Percentiles rank a stretch among this genome's conserved stretches.
Evolutionary conservation across 2,888 invertebrate genomes (phyloP).

Genomic region (Eupithecia inturbata): DNA sequence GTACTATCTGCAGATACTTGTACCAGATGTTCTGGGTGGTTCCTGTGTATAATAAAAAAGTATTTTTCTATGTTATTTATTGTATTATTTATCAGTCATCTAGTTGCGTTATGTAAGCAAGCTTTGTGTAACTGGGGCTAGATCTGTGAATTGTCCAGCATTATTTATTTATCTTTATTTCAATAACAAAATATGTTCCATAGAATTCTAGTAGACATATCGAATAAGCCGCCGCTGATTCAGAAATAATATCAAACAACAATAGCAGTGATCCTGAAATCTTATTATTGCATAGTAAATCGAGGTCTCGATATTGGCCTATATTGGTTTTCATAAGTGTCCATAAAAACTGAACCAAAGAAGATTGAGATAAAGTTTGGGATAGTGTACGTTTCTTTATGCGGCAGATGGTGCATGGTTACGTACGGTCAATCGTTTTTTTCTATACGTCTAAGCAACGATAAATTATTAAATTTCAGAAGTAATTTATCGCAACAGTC

Average conservation of each 20-base stretch:
- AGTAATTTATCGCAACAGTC: neutral
- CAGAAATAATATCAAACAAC: conserved; percentile 42
- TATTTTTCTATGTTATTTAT: too few relatives aligned
- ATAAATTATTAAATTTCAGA: neutral
- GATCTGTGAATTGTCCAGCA: too few relatives aligned
- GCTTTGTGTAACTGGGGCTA: too few relatives aligned
- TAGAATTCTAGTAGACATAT: neutral
- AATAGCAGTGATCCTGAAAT: conserved; percentile 51
- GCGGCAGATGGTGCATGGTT: conserved; percentile 68
- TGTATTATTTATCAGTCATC: too few relatives aligned
- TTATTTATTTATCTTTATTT: too few relatives aligned
- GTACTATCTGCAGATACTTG: too few relatives aligned
- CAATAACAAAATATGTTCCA: neutral
- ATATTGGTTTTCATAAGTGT: conserved; percentile 65
- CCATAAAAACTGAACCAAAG: conserved; percentile 67
- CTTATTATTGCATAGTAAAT: conserved; percentile 56
- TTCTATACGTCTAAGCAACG: neutral
- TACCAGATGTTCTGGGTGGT: too few relatives aligned
- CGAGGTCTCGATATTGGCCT: conserved; percentile 58
- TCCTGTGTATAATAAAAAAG: too few relatives aligned
- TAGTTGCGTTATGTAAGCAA: too few relatives aligned
- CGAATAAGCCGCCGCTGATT: neutral
- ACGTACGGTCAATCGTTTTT: neutral
- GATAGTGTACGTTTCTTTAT: conserved; percentile 69
- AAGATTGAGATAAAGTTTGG: conserved; percentile 79